Conservation (phyloP, 2,113 vertebrate species). For the Rallus limicola region DNA sequence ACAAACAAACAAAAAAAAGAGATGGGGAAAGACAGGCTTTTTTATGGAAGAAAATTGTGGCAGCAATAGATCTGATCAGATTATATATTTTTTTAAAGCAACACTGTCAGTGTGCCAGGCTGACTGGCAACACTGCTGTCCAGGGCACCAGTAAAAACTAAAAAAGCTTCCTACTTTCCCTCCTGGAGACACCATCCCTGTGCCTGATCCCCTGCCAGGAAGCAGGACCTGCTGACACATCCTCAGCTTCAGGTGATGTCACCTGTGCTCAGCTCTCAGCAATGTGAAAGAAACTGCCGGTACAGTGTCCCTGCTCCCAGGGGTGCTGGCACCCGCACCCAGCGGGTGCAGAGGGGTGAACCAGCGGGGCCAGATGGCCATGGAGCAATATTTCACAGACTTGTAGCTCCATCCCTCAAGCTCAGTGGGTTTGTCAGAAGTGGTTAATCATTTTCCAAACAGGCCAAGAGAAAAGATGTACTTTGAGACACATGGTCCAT, state of each 20-base stretch:
- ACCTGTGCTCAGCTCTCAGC: neutral
- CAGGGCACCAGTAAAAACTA: neutral
- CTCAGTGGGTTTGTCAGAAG: constrained; percentile 65
- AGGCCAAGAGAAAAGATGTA: neutral
- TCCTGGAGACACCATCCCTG: neutral
- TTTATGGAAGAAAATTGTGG: neutral
- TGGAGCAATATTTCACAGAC: neutral
- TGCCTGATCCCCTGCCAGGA: fast-evolving
- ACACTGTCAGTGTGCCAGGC: neutral
- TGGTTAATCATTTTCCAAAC: constrained; percentile 41
- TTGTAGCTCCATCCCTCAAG: constrained; percentile 9
- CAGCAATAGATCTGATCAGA: neutral
- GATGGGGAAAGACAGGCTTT: neutral
- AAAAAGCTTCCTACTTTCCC: neutral
- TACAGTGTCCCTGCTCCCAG: fast-evolving
- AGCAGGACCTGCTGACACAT: neutral
- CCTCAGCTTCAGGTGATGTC: neutral
- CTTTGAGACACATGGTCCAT: too few species aligned
- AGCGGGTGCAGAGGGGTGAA: neutral
- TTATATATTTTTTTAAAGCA: neutral
- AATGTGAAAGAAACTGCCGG: neutral
- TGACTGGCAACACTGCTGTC: neutral
- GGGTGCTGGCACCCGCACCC: fast-evolving
- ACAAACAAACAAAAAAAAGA: too few species aligned
- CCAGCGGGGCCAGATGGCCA: constrained; percentile 52